phyloP scores from a whole-genome alignment of 1,140 invertebrate genomes.

The Trachymyrmex cornetzi region DNA sequence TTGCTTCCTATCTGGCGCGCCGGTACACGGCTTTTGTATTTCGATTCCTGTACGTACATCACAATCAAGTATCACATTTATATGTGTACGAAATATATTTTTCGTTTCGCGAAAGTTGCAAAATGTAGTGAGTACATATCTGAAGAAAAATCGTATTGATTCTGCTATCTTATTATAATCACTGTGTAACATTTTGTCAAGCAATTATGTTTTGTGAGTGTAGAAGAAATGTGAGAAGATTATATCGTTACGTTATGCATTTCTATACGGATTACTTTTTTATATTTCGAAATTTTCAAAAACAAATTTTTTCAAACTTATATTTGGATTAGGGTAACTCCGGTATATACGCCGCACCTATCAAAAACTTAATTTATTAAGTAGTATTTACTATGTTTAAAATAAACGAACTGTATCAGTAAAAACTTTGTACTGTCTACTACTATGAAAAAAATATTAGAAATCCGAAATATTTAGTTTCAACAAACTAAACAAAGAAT shows the following conservation, averaged over 20 bases:
- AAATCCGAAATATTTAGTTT: too few relatives aligned
- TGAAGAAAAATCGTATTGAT: not conserved
- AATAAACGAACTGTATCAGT: too few relatives aligned
- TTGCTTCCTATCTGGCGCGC: conserved; percentile 48
- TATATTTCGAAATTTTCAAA: conserved; percentile 14
- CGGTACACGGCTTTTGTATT: conserved; percentile 60
- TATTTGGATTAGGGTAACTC: too few relatives aligned
- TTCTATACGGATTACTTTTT: not conserved
- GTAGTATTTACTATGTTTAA: too few relatives aligned
- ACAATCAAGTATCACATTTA: conserved; percentile 54
- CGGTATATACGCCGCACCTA: too few relatives aligned
- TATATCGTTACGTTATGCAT: not conserved
- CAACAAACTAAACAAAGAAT: too few relatives aligned
- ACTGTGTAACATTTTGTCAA: not conserved
- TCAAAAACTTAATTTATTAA: too few relatives aligned
- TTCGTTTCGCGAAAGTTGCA: conserved; percentile 14
- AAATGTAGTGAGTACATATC: conserved; percentile 19
- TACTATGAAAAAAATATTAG: too few relatives aligned
- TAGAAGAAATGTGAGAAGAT: not conserved
- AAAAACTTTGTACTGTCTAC: too few relatives aligned
- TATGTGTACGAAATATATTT: conserved; percentile 18
- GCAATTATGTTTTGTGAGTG: not conserved
- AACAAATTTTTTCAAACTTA: not conserved
- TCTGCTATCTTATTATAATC: not conserved
- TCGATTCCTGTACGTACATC: conserved; percentile 56